A percentile compares a stretch with the other conserved stretches of the same genome.
Conservation (phyloP, 2,888 invertebrate species). For the Heteropelma amictum region DNA sequence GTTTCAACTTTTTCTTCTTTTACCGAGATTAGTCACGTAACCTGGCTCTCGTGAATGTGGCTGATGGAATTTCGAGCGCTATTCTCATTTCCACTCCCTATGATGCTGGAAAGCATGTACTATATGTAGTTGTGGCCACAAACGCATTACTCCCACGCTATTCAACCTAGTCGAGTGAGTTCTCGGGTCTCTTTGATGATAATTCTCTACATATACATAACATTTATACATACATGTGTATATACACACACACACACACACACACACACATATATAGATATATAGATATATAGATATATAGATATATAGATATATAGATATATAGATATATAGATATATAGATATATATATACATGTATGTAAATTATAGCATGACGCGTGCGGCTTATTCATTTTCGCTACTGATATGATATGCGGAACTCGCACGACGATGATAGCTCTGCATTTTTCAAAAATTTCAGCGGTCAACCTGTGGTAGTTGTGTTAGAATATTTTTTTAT, state of each 20-base stretch:
- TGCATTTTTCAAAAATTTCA: conserved; percentile 9
- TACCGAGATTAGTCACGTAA: conserved; percentile 7
- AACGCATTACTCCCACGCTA: conserved; percentile 51
- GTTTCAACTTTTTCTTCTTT: neutral
- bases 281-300: no score
- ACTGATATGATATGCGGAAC: conserved; percentile 31
- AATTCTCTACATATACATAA: no score
- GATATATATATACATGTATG: neutral
- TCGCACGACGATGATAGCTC: no score
- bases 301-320: no score
- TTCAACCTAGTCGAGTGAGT: conserved; percentile 23
- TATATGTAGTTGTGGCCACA: conserved; percentile 23
- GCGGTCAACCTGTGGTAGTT: conserved; percentile 28
- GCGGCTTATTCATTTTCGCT: conserved; percentile 50
- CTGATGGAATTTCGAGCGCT: conserved; percentile 45
- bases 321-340: neutral
- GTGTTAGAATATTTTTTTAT: conserved; percentile 2
- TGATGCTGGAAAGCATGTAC: neutral
- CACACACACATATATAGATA: neutral
- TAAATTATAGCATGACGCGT: conserved; percentile 22
- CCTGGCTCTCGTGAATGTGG: conserved; percentile 8
- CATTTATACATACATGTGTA: neutral
- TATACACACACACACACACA: neutral
- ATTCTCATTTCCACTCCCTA: conserved; percentile 29
- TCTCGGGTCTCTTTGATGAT: conserved; percentile 27